Evolutionary conservation across 2,113 vertebrate species (phyloP).

Genomic region (Catagonus wagneri): DNA sequence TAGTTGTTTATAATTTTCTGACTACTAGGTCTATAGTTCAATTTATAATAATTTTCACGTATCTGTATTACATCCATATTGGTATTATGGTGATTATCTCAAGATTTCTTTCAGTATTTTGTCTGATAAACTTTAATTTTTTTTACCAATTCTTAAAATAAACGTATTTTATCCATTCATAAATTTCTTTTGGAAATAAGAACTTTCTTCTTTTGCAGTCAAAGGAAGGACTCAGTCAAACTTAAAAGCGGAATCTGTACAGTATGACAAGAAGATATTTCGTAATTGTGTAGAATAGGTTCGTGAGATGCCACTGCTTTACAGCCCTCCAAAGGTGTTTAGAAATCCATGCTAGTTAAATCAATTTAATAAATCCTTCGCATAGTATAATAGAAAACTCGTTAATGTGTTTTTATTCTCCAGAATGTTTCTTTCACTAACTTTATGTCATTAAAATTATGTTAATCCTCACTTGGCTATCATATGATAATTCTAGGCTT

Average conservation of each 20-base stretch:
- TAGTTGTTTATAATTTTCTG: neutral
- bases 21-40: neutral
- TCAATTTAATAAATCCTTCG: neutral
- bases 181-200: neutral
- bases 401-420: neutral
- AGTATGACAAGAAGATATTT: neutral
- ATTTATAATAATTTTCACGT: neutral
- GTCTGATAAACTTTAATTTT: neutral
- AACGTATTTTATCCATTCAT: neutral
- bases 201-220: neutral
- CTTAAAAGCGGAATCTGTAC: neutral
- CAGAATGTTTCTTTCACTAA: neutral
- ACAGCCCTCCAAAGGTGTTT: neutral
- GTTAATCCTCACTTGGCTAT: neutral
- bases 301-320: neutral
- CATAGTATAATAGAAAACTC: neutral
- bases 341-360: neutral
- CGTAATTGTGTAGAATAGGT: neutral
- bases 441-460: conserved; percentile 18
- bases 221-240: neutral
- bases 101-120: neutral
- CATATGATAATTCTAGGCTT: conserved; percentile 3
- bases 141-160: neutral
- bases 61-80: neutral
- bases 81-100: neutral